phyloP scores from a whole-genome alignment of 2,888 invertebrate species.

The Cactoblastis cactorum region DNA sequence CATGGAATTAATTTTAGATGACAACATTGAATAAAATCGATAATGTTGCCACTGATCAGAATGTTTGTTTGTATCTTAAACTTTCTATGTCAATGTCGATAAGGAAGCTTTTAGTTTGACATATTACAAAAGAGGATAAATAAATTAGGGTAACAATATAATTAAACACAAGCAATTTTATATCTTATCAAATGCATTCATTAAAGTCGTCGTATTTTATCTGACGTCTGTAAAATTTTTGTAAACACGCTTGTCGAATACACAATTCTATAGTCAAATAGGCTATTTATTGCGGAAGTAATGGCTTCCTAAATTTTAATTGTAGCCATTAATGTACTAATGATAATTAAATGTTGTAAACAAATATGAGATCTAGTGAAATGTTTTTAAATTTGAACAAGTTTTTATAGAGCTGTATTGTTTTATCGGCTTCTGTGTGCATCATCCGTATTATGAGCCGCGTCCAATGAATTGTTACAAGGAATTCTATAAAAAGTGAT shows the following conservation, averaged over 20 bases:
- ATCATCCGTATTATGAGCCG: constrained; percentile 43
- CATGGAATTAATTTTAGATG: constrained; percentile 23
- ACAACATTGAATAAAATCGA: constrained; percentile 54
- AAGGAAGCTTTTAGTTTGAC: constrained; percentile 58
- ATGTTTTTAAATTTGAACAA: constrained; percentile 35
- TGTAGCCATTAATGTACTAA: constrained; percentile 60
- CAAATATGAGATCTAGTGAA: constrained; percentile 31
- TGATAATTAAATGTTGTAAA: constrained; percentile 44
- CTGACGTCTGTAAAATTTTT: constrained; percentile 75
- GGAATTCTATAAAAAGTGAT: constrained; percentile 51
- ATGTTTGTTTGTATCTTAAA: constrained; percentile 48
- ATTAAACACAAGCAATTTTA: constrained; percentile 49
- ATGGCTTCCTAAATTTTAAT: constrained; percentile 80
- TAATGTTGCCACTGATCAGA: constrained; percentile 67
- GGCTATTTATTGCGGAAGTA: constrained; percentile 80
- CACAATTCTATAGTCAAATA: constrained; percentile 71
- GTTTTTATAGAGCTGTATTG: constrained; percentile 47
- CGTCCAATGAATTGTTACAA: constrained; percentile 62
- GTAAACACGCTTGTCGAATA: constrained; percentile 80
- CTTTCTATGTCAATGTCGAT: constrained; percentile 43
- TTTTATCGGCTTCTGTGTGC: constrained; percentile 55
- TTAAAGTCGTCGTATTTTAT: constrained; percentile 48
- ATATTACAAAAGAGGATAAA: constrained; percentile 28
- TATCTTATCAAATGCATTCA: constrained; percentile 38
- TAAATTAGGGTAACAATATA: constrained; percentile 29